phyloP scores from a whole-genome alignment of 1,140 invertebrate genomes.

The Bactericera cockerelli region DNA sequence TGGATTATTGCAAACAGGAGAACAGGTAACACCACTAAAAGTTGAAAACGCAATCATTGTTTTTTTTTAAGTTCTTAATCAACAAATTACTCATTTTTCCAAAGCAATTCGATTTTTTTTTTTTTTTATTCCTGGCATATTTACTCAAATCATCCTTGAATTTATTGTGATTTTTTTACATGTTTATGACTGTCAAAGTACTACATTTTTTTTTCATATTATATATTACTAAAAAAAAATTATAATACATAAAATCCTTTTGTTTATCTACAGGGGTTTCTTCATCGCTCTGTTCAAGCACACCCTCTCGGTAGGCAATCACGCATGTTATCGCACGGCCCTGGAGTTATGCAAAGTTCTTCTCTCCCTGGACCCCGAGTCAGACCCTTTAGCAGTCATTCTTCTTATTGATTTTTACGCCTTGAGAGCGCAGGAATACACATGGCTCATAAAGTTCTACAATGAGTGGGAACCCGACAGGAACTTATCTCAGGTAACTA shows the following conservation, averaged over 20 bases:
- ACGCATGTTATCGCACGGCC: conserved; percentile 64
- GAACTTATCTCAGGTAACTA: conserved; percentile 45
- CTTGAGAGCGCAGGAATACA: conserved; percentile 58
- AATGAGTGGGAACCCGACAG: conserved; percentile 45
- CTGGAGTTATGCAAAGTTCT: conserved; percentile 63
- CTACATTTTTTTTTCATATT: no score
- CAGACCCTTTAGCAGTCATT: conserved; percentile 66
- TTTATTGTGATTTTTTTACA: no score
- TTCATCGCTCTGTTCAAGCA: conserved; percentile 77
- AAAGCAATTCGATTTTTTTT: no score
- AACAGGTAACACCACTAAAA: conserved; percentile 61
- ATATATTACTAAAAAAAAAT: no score
- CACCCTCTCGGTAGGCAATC: conserved; percentile 58
- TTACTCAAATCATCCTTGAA: no score
- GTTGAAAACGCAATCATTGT: no score
- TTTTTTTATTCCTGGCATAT: no score
- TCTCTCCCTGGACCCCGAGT: conserved; percentile 62
- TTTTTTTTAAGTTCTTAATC: not conserved
- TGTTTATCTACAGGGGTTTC: conserved; percentile 47
- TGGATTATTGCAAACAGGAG: conserved; percentile 68
- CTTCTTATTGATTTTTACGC: conserved; percentile 80
- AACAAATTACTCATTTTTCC: no score
- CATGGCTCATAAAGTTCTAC: conserved; percentile 63
- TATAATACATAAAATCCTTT: no score
- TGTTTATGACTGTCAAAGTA: no score